A percentile compares a stretch with the other conserved stretches of the same genome.
These are phyloP conservation scores for Metellina segmentata DNA, from an alignment of 2,888 invertebrate species.

Conservation along the genomic window DNA sequence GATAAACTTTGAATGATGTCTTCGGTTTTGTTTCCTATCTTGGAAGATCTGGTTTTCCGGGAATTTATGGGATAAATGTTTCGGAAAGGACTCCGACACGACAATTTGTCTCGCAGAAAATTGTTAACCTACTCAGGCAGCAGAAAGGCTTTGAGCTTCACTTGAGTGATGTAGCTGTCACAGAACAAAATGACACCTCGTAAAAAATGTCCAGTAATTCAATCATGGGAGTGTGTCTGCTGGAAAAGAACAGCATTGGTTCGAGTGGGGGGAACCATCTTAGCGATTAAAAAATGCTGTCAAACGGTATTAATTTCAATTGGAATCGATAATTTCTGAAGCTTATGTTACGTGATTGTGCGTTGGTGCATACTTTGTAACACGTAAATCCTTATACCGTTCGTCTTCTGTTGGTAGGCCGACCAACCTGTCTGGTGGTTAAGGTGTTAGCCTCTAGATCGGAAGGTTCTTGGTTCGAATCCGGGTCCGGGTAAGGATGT, in stretches of 20 bases:
- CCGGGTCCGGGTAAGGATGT: no score
- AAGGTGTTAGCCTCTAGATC: no score
- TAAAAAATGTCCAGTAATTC: constrained; percentile 41
- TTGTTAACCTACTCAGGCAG: constrained; percentile 41
- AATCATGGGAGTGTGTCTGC: constrained; percentile 20
- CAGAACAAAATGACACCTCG: constrained; percentile 24
- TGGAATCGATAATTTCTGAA: no score
- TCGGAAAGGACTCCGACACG: constrained; percentile 27
- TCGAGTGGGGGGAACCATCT: background rate
- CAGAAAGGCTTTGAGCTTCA: constrained; percentile 1
- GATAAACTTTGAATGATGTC: constrained; percentile 58
- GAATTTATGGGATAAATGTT: constrained; percentile 62
- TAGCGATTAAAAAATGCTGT: background rate
- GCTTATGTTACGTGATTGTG: no score
- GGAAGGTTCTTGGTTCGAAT: no score
- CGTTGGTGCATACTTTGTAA: no score
- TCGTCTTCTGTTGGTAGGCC: no score
- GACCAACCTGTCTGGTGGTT: no score
- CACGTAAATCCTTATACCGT: no score
- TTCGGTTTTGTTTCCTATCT: constrained; percentile 55
- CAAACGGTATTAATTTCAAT: no score
- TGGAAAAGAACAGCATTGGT: background rate
- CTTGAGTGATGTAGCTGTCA: constrained; percentile 26
- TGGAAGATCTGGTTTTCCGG: constrained; percentile 34
- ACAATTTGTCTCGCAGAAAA: constrained; percentile 39